These are phyloP conservation scores for Heliornis fulica DNA, from an alignment of 2,113 vertebrate species.

Conservation along the genomic window DNA sequence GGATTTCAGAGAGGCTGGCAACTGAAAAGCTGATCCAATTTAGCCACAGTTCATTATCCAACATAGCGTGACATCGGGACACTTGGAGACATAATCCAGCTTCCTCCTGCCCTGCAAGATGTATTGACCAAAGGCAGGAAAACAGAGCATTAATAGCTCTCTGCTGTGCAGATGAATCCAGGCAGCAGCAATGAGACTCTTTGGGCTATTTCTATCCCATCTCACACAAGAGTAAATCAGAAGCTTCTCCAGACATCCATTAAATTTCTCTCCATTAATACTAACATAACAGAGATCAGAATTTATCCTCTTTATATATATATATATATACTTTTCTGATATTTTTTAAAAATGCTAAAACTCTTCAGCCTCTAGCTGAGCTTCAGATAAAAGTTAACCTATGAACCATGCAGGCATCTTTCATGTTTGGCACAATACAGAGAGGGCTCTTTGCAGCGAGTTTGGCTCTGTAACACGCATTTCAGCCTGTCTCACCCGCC, in stretches of 20 bases:
- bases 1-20: constrained; percentile 27
- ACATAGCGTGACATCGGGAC: neutral
- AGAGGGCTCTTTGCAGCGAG: neutral
- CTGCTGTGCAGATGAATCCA: constrained; percentile 8
- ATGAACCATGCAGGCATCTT: constrained; percentile 10
- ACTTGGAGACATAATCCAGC: constrained; percentile 44
- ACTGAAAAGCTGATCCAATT: constrained; percentile 44
- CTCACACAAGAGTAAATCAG: constrained; percentile 23
- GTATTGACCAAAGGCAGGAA: constrained; percentile 10
- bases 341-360: constrained; percentile 6
- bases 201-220: constrained; percentile 42
- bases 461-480: neutral
- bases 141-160: constrained; percentile 27
- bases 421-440: constrained; percentile 26
- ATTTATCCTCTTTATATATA: neutral
- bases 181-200: constrained; percentile 31
- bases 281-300: neutral
- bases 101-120: constrained; percentile 44
- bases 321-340: neutral
- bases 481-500: neutral
- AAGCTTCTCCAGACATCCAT: constrained; percentile 32
- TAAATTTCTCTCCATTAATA: constrained; percentile 17
- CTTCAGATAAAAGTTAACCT: constrained; percentile 46
- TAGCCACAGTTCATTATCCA: constrained; percentile 47
- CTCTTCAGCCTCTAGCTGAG: constrained; percentile 22